Percentiles rank a stretch among this genome's conserved stretches.
Conservation (phyloP, 2,113 vertebrate species). For the Probosciger aterrimus region DNA sequence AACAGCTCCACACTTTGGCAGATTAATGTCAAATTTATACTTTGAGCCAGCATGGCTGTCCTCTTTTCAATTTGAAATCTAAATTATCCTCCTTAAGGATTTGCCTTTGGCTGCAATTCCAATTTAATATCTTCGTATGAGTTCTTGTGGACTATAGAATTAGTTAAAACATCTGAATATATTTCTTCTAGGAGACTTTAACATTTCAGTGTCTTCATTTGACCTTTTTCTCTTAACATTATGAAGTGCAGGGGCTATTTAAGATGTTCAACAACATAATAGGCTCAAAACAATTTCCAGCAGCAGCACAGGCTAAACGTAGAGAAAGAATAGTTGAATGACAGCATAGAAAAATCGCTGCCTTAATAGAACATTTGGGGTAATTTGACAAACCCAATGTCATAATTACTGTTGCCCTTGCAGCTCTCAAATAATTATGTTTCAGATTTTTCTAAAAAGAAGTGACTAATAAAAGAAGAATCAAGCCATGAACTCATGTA, state of each 20-base stretch:
- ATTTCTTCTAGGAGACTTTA: background rate
- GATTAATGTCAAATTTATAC: slow-evolving; percentile 21
- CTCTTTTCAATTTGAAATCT: background rate
- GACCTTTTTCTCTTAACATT: background rate
- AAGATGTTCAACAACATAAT: background rate
- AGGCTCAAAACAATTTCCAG: background rate
- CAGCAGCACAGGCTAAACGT: background rate
- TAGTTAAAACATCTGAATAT: background rate
- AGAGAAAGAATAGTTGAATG: background rate
- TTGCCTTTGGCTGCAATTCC: slow-evolving; percentile 13
- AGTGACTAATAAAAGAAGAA: slow-evolving; percentile 2
- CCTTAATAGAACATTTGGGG: background rate
- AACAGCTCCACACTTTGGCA: background rate
- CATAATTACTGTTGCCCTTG: background rate
- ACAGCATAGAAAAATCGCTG: background rate
- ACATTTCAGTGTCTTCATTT: background rate
- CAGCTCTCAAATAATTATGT: slow-evolving; percentile 5
- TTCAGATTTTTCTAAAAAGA: background rate
- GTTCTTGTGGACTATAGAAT: background rate
- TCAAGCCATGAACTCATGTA: background rate
- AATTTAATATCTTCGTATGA: background rate
- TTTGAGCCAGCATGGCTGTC: background rate
- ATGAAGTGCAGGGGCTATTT: background rate
- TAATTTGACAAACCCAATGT: background rate
- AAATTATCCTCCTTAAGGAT: slow-evolving; percentile 24